Evolutionary conservation across 2,113 vertebrate species (phyloP), one percentile per base, ranked within the genome.

Genomic region (Chloebia gouldiae): DNA sequence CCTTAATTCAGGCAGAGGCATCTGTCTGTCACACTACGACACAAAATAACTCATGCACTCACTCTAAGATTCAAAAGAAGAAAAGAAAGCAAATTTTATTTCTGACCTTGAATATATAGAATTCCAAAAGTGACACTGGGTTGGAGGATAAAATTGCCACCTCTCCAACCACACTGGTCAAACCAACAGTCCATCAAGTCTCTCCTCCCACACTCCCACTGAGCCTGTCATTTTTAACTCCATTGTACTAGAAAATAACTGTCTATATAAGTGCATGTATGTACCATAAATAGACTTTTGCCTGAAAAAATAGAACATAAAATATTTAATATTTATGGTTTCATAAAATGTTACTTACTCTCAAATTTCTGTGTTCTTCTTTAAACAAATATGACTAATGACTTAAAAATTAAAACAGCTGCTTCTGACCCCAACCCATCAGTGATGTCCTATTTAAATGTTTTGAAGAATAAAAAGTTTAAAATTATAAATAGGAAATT

Each of bases 391-490:
- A 23, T 79, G 10, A 4, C 19, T 60, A 61, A 65, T 20, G 4
- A 33, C 40, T 56, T 64, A 39, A 64, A 72, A 69, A 54, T 33
- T 68, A 57, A 73, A 72, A n/a, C 4, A 77, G 5, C 5, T 3
- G 5, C 13, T 78, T 73, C 2, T 39, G 3, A 2, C 2, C 28
- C 5, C 33, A 59, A 1, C 1, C 4, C 40, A 7, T 64, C 5
- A 33, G 45, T 39, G 8, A 2, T 5, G 1, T 3, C 12, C 33
- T 68, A 18, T 49, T 49, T 40, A 84, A 71, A 35, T 35, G 3
- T 20, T 66, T 59, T 49, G 19, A 33, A 77, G 15, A 57, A 11
- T 30, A 84, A 33, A 11, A 54, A 31, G 7, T 27, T 85, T 88
- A n/a, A 24, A 59, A 54, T 59, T 40, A 23, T 22, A n/a, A 15